Evolutionary conservation across 2,113 vertebrate species (phyloP), one percentile per base, ranked within the genome.

Genomic region (Hystrix brachyura): DNA sequence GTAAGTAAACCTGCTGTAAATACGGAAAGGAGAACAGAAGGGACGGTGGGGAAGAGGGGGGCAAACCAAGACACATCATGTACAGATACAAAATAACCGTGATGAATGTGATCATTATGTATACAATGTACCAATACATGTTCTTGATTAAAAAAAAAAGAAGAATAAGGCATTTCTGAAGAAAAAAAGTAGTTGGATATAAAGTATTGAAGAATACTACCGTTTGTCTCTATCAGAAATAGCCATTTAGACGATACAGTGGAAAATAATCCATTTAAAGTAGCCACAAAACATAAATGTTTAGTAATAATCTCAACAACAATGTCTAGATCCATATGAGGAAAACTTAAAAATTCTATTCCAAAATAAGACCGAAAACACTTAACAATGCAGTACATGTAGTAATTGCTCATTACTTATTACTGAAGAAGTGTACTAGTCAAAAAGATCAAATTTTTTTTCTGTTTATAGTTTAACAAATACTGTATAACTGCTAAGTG

Each of bases 241-340:
- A 53, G 19, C 32, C 46, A 80, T 83, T 96, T 91, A 60, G 15
- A 87, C 85, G 59, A 69, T 84, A 62, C 48, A 80, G 55, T 83
- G 51, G 46, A 85, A 92, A 93, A 38, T 13, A 93, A 76, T 64
- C 7, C 27, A 76, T 74, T 84, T 71, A 38, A 5, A 92, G 71
- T 95, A 79, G 23, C 76, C 60, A 57, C 38, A 86, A 81, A 81
- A 38, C 29, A 60, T 79, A 88, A 92, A 60, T 91, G 91, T 91
- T 62, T 81, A 87, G 29, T 48, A 81, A 95, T 89, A 82, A 80
- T 46, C 17, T 18, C 27, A 76, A 27, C 5, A 60, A 78, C 46
- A 71, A 55, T 67, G 15, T 87, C 18, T 93, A 64, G 38, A 87
- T 27, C 51, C 72, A 59, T 60, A 29, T 91, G 34, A 95, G 71